Conservation (phyloP, 2,113 vertebrate species). For the Platycercus adscitus region DNA sequence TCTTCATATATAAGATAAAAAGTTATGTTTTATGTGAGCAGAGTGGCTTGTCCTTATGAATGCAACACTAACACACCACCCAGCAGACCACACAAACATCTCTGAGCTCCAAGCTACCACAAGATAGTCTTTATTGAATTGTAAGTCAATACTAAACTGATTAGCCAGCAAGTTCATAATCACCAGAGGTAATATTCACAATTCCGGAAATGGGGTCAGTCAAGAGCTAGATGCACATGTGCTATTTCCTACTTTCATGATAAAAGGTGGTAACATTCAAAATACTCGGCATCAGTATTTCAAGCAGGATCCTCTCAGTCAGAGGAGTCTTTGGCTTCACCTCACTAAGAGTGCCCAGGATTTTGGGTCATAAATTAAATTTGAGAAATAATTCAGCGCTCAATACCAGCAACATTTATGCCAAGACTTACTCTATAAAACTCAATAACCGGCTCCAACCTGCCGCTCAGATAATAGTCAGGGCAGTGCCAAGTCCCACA, state of each 20-base stretch:
- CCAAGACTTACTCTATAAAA: too few relatives aligned
- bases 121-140: constrained; percentile 29
- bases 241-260: not conserved
- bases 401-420: fast-evolving
- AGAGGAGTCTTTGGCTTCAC: not conserved
- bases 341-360: not conserved
- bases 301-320: not conserved
- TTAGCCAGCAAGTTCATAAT: constrained; percentile 60
- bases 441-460: not conserved
- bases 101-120: not conserved
- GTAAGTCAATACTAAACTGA: constrained; percentile 48
- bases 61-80: not conserved
- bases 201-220: not conserved
- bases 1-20: not conserved
- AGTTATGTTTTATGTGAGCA: not conserved
- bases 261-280: not conserved
- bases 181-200: constrained; percentile 52
- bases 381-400: not conserved
- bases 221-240: not conserved
- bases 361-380: not conserved
- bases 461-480: not conserved
- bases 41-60: not conserved
- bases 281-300: not conserved
- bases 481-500: not conserved
- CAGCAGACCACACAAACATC: not conserved